Base-by-base conservation (phyloP, 2,113 vertebrate species). In the Melanerpes aurifrons region DNA sequence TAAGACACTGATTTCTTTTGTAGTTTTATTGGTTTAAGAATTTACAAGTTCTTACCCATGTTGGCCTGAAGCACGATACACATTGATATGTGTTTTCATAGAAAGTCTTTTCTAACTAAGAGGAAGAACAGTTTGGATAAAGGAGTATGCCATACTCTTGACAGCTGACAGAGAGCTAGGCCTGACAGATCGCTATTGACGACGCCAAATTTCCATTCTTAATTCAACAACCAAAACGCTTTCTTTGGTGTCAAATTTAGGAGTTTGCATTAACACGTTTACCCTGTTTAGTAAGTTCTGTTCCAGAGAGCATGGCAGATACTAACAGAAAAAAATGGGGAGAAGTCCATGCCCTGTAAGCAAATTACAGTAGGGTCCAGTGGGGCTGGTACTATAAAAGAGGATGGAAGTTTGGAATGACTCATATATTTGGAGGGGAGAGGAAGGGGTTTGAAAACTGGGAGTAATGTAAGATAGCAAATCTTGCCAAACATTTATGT, bases 401-500 rank as follows among this genome's bases (percentile, higher is more conserved):
- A 91, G 31, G 79, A 92, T 94, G 89, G 73, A 95, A 93, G 85
- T 91, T 96, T 96, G 89, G 77, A 96, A 96, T 88, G 91, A 82
- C 58, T 95, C 35, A 94, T 94, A 92, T 96, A 92, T 87, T 94
- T 94, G 43, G 86, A 76, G 56, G 48, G 87, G 80, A 74, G 45
- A 94, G 43, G 35, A 90, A 50, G 53, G 58, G 57, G 63, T 89
- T 10, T 87, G 87, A 91, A 93, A 93, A 95, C 19, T 88, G 58
- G 37, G 59, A 96, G 90, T 96, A 86, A 97, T 25, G 81, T 7
- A 43, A 94, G 79, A 96, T 48, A 67, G 59, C 56, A 96, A 62
- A 89, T 63, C 77, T 91, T 96, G 83, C 63, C 92, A 96, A 95
- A 91, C 95, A 96, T 96, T 97, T 97, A 95, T 95, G 82, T 95